These are phyloP conservation scores for Pheosia tremula DNA, from an alignment of 2,888 invertebrate genomes.

Conservation along the genomic window DNA sequence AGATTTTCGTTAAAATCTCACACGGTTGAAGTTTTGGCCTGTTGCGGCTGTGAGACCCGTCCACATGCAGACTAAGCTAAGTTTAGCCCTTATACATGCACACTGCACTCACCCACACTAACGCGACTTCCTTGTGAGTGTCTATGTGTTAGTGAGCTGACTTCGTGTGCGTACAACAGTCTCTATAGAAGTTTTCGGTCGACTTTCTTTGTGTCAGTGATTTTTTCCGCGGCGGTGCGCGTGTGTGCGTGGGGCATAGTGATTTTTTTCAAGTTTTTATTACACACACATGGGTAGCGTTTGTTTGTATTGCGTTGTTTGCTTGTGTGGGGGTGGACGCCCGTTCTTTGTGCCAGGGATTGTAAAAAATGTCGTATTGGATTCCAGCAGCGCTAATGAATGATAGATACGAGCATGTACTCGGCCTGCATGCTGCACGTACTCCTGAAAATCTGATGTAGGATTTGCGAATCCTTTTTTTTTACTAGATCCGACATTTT, in stretches of 20 bases:
- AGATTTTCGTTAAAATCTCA: constrained; percentile 44
- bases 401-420: constrained; percentile 78
- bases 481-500: constrained; percentile 41
- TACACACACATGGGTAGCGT: constrained; percentile 46
- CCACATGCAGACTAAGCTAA: constrained; percentile 68
- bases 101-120: constrained; percentile 72
- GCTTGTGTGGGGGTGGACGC: constrained; percentile 68
- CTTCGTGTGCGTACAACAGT: constrained; percentile 72
- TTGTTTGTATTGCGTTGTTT: constrained; percentile 60
- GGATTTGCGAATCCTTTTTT: constrained; percentile 58
- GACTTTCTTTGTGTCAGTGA: constrained; percentile 84
- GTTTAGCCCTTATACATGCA: constrained; percentile 71
- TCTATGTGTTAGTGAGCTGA: constrained; percentile 42
- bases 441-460: constrained; percentile 71
- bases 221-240: constrained; percentile 74
- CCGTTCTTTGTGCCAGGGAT: constrained; percentile 82
- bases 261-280: constrained; percentile 82
- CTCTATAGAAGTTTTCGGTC: constrained; percentile 81
- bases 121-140: constrained; percentile 56
- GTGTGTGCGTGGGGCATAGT: constrained; percentile 79
- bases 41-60: constrained; percentile 72
- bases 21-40: constrained; percentile 69
- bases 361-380: constrained; percentile 85
- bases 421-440: constrained; percentile 54
- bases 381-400: constrained; percentile 83